Evolutionary conservation across 2,797 vertebrate genomes (phyloP), one percentile per base, ranked within the genome.

Genomic region (Alectoris magna): DNA sequence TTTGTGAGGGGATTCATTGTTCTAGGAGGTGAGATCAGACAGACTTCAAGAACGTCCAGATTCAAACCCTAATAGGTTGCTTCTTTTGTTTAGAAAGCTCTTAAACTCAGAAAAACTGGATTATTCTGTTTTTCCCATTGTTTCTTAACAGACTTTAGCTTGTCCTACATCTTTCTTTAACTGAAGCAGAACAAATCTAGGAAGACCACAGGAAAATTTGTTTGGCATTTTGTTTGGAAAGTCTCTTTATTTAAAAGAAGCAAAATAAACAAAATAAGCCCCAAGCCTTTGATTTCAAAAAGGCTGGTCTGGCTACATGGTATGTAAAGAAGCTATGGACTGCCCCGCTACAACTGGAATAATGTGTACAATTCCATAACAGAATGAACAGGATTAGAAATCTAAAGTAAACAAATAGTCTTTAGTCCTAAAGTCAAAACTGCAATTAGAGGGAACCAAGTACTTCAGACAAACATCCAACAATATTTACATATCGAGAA

Each of bases 141-240:
- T 82, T 94, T 78, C 41, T 59, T 87, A 84, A 78, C 31, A 72
- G 18, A 84, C 59, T 92, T 88, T 27, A 63, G 83, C 58, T 91
- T 71, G 59, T 63, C 44, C 73, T 92, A 91, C 75, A 51, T 94
- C 69, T 91, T 94, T 90, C 88, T 94, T 95, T 87, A 89, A 76
- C 79, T 88, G 88, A 94, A 95, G 78, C 59, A 92, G 83, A 95
- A 95, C 80, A 91, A 93, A 95, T 92, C 83, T 83, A 92, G 70
- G 82, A 94, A 84, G 82, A 63, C 85, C 76, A 93, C 71, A 66
- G 82, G 89, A 95, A 90, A 91, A 88, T 36, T 81, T 68, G 12
- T 49, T 91, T 95, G 89, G 84, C 82, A 92, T 75, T 92, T 90
- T 92, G 84, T 91, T 96, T 91, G 95, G 93, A 91, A 96, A 91